A percentile compares a stretch with the other conserved stretches of the same genome.
Evolutionary conservation across 2,113 vertebrate species (phyloP).

Genomic region (Pogonocichla stellata): DNA sequence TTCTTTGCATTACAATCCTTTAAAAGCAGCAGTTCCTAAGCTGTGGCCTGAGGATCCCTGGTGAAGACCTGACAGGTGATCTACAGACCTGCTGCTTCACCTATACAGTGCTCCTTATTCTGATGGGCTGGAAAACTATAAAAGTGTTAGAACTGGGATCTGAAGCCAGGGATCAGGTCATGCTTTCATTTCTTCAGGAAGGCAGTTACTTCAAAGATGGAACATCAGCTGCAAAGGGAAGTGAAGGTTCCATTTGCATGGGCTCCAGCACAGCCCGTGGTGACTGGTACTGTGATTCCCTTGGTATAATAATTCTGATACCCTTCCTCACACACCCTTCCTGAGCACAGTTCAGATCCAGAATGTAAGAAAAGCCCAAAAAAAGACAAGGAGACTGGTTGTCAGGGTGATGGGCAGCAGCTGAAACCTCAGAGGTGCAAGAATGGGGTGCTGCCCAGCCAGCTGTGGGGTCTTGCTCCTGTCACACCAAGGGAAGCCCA

Average conservation of each 20-base stretch:
- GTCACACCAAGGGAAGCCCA: neutral
- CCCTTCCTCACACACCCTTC: neutral
- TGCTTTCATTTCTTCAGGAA: neutral
- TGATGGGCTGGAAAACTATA: neutral
- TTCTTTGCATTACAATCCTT: neutral
- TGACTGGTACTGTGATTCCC: neutral
- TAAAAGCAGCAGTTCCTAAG: neutral
- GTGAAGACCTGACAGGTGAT: neutral
- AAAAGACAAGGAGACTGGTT: too few relatives aligned
- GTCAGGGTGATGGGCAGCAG: fast-evolving
- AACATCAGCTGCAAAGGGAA: neutral
- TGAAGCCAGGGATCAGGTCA: neutral
- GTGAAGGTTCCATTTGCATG: neutral
- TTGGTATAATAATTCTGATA: neutral
- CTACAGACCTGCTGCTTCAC: neutral
- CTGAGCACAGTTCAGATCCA: neutral
- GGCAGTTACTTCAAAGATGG: neutral
- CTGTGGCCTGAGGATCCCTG: neutral
- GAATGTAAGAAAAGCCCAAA: neutral
- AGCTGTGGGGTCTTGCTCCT: fast-evolving
- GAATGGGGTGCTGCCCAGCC: neutral
- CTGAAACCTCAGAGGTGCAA: neutral
- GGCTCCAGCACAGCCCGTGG: neutral
- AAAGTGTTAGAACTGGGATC: neutral
- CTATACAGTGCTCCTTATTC: neutral